Evolutionary conservation across 2,113 vertebrate species (phyloP).

Genomic region (Caranx melampygus): DNA sequence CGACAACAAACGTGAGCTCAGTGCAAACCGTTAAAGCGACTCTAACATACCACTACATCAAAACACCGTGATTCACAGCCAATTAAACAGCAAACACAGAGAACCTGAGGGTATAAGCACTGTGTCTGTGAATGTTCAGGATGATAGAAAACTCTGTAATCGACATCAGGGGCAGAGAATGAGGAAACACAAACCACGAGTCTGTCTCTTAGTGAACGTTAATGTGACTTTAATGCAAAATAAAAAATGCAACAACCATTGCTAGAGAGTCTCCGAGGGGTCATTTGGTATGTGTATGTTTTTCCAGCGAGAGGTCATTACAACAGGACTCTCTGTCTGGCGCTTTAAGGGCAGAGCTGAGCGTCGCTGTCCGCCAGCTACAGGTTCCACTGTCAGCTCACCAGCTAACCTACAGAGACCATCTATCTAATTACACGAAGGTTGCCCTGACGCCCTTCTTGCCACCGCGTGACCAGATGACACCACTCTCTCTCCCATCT

Average conservation of each 20-base stretch:
- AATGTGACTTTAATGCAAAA: not conserved
- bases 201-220: no score
- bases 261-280: no score
- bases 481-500: slow-evolving; percentile 70
- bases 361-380: slow-evolving; percentile 15
- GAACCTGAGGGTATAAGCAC: not conserved
- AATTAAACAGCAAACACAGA: not conserved
- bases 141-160: no score
- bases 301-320: not conserved
- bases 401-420: slow-evolving; percentile 34
- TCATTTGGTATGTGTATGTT: not conserved
- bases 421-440: slow-evolving; percentile 64
- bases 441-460: slow-evolving; percentile 51
- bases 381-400: slow-evolving; percentile 57
- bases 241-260: not conserved
- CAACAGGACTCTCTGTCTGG: not conserved
- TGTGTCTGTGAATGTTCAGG: not conserved
- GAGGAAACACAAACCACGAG: no score
- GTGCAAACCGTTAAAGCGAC: not conserved
- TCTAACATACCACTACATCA: not conserved
- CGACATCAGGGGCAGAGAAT: no score
- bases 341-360: slow-evolving; percentile 1
- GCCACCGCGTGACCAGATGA: slow-evolving; percentile 65
- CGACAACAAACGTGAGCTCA: not conserved
- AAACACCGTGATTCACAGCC: not conserved